These are phyloP conservation scores for mouse (Mus musculus) DNA, from an alignment of 2,113 vertebrate species.

Conservation along the genomic window GRCm39 chr1:43062501-43063000, in stretches of 20 bases:
- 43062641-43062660: background rate
- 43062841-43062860: background rate
- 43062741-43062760: background rate
- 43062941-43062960: no score
- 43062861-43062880: background rate
- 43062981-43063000: rapidly evolving
- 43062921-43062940: background rate
- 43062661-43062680: background rate
- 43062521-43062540: background rate
- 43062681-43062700: background rate
- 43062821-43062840: background rate
- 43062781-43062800: background rate
- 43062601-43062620: background rate
- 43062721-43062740: background rate
- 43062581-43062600: background rate
- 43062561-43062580: background rate
- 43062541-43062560: background rate
- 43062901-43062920: no score
- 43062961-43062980: rapidly evolving
- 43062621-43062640: background rate
- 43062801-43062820: background rate
- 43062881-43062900: background rate
- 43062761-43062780: background rate
- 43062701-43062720: background rate
- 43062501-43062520: background rate